Evolutionary conservation across 2,888 invertebrate genomes (phyloP), one percentile per base, ranked within the genome.

Genomic region (Escarpia spicata): DNA sequence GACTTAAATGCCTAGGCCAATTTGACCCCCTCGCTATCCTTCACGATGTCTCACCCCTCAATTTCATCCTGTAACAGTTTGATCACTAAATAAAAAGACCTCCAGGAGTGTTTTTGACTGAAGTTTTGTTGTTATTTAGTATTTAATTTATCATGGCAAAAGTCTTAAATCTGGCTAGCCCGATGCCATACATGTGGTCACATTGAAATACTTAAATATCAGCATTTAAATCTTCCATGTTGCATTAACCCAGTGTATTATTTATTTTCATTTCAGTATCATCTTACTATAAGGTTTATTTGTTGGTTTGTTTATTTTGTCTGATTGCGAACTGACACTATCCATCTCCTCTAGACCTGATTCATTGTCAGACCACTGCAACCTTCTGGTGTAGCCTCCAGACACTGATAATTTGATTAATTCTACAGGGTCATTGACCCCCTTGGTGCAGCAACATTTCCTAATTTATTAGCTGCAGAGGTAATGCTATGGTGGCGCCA

Each of bases 331-430:
- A 15, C n/a, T 26, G 75, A 75, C 1, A 12, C 12, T 12, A 52
- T 3, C 52, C 9, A 12, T 9, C 52, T 12, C 52, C 52, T 52
- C 75, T 75, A 6, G 19, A 6, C 4, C n/a, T 75, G n/a, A n/a
- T n/a, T 8, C 2, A 26, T 26, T 75, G 75, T 2, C 75, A 75
- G 75, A 75, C 75, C n/a, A 75, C 19, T 75, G 2, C n/a, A 75
- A 26, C 75, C 75, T 75, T 26, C 26, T 26, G 75, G 75, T 10
- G 75, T 6, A 75, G 75, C 75, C 75, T 75, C 26, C 26, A 75
- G 75, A 75, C 75, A 75, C 75, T 75, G 75, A 75, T 75, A 19
- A 75, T 75, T 52, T 75, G n/a, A 75, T 75, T n/a, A 75, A 75
- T 75, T 26, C 75, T 75, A n/a, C 19, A 75, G 75, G n/a, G n/a